These are phyloP conservation scores for Zosterops hypoxanthus DNA, from an alignment of 2,113 vertebrate species.

Conservation along the genomic window DNA sequence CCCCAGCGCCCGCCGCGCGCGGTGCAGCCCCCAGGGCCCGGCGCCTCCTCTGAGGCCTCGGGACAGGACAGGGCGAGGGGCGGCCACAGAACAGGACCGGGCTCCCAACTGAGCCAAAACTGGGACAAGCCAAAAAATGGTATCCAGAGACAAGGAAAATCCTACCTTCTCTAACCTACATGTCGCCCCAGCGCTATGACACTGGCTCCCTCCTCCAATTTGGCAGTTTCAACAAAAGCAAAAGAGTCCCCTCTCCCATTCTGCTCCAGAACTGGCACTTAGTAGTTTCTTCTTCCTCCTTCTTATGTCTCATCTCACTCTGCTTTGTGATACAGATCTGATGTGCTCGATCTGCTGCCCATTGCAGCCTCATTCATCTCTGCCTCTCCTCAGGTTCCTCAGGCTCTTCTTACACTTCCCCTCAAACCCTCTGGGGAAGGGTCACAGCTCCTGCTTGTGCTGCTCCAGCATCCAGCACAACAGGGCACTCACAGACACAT, in stretches of 20 bases:
- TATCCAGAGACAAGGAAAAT: background rate
- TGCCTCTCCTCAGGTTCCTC: background rate
- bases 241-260: background rate
- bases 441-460: background rate
- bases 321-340: background rate
- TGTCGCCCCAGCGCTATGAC: background rate
- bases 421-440: background rate
- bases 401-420: background rate
- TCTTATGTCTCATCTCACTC: background rate
- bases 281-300: background rate
- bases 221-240: background rate
- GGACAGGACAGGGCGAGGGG: background rate
- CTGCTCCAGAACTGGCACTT: background rate
- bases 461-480: background rate
- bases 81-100: background rate
- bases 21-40: background rate
- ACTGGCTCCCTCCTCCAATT: background rate
- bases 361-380: background rate
- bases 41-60: background rate
- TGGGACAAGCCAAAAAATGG: rapidly evolving
- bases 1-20: background rate
- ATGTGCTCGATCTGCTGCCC: background rate
- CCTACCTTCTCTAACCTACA: background rate
- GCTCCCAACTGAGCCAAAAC: background rate
- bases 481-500: background rate